Conservation (phyloP, 23 tunicate species). For the Aplidium turbinatum region DNA sequence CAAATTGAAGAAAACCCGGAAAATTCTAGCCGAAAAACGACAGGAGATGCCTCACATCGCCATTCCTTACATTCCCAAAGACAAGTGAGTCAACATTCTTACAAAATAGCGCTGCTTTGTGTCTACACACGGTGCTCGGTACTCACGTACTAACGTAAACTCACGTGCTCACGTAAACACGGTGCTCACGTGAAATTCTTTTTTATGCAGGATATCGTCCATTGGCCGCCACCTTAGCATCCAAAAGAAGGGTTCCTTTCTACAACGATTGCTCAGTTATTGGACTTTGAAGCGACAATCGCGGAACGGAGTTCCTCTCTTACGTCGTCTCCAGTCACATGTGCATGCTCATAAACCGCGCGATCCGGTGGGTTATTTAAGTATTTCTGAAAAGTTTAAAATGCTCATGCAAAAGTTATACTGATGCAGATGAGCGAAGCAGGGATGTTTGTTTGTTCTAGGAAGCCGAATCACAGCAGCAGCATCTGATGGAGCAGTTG, state of each 20-base stretch:
- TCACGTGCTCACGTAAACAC: too few species aligned
- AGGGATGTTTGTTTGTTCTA: conserved; percentile 5
- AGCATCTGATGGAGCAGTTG: conserved; percentile 65
- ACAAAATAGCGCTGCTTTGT: too few species aligned
- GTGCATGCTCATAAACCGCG: conserved; percentile 55
- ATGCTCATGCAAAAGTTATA: too few species aligned
- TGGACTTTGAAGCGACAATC: conserved; percentile 94
- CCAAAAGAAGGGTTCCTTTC: conserved; percentile 60
- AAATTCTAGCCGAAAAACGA: conserved; percentile 79
- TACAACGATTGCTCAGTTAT: conserved; percentile 83
- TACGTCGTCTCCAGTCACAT: conserved; percentile 84
- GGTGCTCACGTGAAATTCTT: too few species aligned
- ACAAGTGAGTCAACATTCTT: conserved; percentile 44
- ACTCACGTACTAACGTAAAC: too few species aligned
- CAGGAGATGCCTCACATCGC: conserved; percentile 88
- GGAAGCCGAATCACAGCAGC: conserved; percentile 53
- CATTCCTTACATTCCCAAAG: conserved; percentile 90
- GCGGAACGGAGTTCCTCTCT: conserved; percentile 95
- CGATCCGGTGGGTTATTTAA: conserved; percentile 77
- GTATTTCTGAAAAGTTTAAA: too few species aligned
- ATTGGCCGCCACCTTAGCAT: conserved; percentile 67
- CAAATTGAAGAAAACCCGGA: conserved; percentile 82
- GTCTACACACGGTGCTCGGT: too few species aligned
- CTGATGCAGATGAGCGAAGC: neutral
- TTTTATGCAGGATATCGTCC: conserved; percentile 48